Evolutionary conservation across 2,888 invertebrate species (phyloP).

Genomic region (Ectropis crepuscularia): DNA sequence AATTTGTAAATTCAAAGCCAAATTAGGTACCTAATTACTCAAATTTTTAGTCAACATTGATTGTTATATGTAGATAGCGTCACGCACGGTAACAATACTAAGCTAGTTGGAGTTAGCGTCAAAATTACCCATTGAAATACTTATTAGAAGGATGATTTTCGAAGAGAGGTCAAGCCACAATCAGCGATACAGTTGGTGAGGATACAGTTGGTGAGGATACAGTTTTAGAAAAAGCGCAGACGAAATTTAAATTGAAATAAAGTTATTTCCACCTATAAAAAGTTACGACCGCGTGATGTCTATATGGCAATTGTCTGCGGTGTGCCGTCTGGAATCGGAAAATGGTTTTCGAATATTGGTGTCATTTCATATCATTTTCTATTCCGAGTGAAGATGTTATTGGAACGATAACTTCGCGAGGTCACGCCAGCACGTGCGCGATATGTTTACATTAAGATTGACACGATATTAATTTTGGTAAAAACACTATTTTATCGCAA

Average conservation of each 20-base stretch:
- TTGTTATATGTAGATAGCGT: no score
- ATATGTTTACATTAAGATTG: slow-evolving; percentile 25
- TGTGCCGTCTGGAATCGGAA: slow-evolving; percentile 18
- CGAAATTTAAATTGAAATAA: slow-evolving; percentile 5
- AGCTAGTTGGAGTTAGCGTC: no score
- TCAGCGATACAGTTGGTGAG: slow-evolving; percentile 11
- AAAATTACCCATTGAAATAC: no score
- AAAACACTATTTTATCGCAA: slow-evolving; percentile 23
- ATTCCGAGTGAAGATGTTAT: slow-evolving; percentile 44
- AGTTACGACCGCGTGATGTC: slow-evolving; percentile 14
- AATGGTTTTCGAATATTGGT: slow-evolving; percentile 32
- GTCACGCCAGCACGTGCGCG: slow-evolving; percentile 51
- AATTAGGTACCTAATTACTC: no score
- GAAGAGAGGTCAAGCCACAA: no score
- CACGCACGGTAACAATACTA: no score
- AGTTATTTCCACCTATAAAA: slow-evolving; percentile 18
- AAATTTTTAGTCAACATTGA: no score
- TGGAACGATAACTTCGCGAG: slow-evolving; percentile 42
- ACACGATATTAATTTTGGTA: slow-evolving; percentile 21
- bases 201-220: slow-evolving; percentile 16
- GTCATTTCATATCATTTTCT: slow-evolving; percentile 37
- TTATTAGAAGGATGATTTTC: no score
- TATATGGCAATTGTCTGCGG: slow-evolving; percentile 19
- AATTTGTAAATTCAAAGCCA: no score
- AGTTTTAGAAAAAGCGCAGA: not conserved